Evolutionary conservation across 2,113 vertebrate genomes (phyloP).

Genomic region (Poeciliopsis prolifica): DNA sequence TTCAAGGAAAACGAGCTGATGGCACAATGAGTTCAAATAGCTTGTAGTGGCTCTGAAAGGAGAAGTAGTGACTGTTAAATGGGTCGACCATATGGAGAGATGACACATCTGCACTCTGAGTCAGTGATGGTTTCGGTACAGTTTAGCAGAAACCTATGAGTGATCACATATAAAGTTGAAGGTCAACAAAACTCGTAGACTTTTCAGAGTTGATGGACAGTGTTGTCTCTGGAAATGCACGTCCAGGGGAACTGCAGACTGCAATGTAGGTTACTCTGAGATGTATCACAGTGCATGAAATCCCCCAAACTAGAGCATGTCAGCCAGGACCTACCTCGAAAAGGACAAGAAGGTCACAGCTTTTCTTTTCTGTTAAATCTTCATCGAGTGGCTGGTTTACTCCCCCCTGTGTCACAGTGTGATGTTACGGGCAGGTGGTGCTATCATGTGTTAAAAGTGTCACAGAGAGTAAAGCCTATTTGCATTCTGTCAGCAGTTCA

Average conservation of each 20-base stretch:
- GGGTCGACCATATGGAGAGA: slow-evolving; percentile 24
- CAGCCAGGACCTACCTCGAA: slow-evolving; percentile 8
- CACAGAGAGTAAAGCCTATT: slow-evolving; percentile 56
- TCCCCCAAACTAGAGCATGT: slow-evolving; percentile 11
- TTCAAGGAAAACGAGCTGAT: too few relatives aligned
- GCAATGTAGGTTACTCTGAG: not conserved
- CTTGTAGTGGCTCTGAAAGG: slow-evolving; percentile 2
- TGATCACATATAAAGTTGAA: slow-evolving; percentile 45
- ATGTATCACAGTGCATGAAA: not conserved
- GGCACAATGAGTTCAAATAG: slow-evolving; percentile 3
- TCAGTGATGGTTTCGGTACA: slow-evolving; percentile 42
- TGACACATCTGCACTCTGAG: slow-evolving; percentile 38
- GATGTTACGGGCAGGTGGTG: slow-evolving; percentile 59
- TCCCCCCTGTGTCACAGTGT: slow-evolving; percentile 11
- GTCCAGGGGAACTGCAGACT: slow-evolving; percentile 8
- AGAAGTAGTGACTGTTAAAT: slow-evolving; percentile 29
- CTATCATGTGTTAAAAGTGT: slow-evolving; percentile 51
- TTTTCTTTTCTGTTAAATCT: slow-evolving; percentile 9
- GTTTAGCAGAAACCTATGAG: slow-evolving; percentile 33
- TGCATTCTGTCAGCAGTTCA: slow-evolving; percentile 62
- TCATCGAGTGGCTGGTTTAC: not conserved
- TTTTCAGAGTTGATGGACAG: slow-evolving; percentile 47
- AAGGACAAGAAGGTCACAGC: slow-evolving; percentile 1
- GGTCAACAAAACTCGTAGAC: slow-evolving; percentile 29
- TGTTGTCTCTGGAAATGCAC: slow-evolving; percentile 43